A percentile compares a stretch with the other conserved stretches of the same genome.
These are phyloP conservation scores for Halcyon malimbica DNA, from an alignment of 2,113 vertebrate genomes.

Conservation along the genomic window DNA sequence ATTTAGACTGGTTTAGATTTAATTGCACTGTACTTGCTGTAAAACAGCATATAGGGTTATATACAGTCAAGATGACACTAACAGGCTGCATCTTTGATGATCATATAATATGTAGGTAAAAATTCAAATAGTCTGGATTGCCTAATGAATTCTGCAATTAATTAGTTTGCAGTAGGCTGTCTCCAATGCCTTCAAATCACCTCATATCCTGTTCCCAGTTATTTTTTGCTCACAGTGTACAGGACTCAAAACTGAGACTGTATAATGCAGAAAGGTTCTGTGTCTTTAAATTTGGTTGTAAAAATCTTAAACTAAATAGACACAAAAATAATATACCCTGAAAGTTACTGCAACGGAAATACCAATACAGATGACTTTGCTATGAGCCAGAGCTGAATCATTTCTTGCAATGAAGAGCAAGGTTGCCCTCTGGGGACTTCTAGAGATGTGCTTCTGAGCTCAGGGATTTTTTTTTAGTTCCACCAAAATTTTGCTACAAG, in stretches of 20 bases:
- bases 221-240: background rate
- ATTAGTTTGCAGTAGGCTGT: background rate
- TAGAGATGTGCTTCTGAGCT: background rate
- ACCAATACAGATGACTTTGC: background rate
- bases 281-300: too few species aligned
- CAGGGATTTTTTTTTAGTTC: background rate
- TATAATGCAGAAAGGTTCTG: background rate
- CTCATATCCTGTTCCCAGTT: background rate
- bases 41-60: background rate
- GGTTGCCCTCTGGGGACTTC: constrained; percentile 60
- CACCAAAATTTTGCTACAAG: background rate
- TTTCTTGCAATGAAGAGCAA: constrained; percentile 27
- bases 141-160: background rate
- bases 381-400: background rate
- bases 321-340: background rate
- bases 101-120: background rate
- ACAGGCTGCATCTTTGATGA: background rate
- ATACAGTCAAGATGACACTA: background rate
- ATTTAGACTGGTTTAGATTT: background rate
- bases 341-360: background rate
- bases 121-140: background rate
- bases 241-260: background rate
- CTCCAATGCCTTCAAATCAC: background rate
- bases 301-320: too few species aligned
- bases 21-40: background rate